Evolutionary conservation across 92 coral and sea anemone genomes (phyloP), one percentile per base, ranked within the genome.

Genomic region (Heteractis magnifica): DNA sequence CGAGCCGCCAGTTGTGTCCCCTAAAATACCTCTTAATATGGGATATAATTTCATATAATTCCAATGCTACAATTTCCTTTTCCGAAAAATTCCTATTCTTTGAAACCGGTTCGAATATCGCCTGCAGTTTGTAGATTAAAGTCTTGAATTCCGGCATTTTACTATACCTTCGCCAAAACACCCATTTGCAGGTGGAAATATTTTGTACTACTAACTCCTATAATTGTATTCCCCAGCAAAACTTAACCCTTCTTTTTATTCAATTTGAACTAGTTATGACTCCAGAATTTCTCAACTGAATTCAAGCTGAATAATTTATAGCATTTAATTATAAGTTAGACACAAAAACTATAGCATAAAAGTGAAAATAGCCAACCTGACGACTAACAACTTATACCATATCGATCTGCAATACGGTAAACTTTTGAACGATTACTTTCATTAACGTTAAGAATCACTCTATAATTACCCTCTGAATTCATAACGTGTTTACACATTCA

Each of bases 241-340:
- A 23, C 4, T 8, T 11, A 23, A 20, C 50, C 26, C 55, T 34
- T 34, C 44, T 52, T 74, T 51, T 81, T 68, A 81, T 81, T 79
- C 56, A 81, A 49, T 51, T 81, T 79, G 5, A 68, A 70, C 20
- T 51, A 52, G 75, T 52, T 21, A 70, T 59, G 14, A 52, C 20
- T 81, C 23, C 6, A 20, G 26, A 68, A 19, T 5, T 13, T 68
- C 73, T 26, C 23, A 68, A 68, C 73, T 21, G 73, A 52, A 18
- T 70, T 81, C 64, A 78, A 50, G 49, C 6, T 81, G 77, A 81
- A 81, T 81, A 48, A 81, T 81, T 81, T 8, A 81, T 81, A 16
- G 68, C 44, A 51, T 49, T 52, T 70, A 75, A 71, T 70, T 71
- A 19, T 52, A 16, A 49, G 84, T 68, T 51, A 70, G 84, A 68